These are phyloP conservation scores for Hydrocynus forskahlii DNA, from an alignment of 2,797 vertebrate species.

Conservation along the genomic window DNA sequence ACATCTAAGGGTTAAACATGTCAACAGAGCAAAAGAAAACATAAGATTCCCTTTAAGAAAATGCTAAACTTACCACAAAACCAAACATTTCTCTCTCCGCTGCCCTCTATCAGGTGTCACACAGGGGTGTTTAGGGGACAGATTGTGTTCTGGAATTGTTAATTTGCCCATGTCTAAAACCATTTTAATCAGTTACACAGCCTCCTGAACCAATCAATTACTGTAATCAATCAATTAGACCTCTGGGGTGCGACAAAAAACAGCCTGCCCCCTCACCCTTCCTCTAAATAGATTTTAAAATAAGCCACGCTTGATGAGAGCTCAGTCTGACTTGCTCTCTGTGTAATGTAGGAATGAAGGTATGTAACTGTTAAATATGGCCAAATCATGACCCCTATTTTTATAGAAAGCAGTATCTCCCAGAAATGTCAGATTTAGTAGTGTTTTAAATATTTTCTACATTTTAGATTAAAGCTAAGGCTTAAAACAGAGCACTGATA, in stretches of 20 bases:
- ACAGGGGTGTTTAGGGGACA: slow-evolving; percentile 36
- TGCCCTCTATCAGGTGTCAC: slow-evolving; percentile 38
- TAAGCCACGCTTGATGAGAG: slow-evolving; percentile 68
- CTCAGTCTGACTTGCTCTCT: slow-evolving; percentile 47
- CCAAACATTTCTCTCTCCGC: slow-evolving; percentile 1
- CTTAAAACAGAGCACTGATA: background rate
- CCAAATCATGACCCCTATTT: no score
- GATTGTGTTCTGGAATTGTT: slow-evolving; percentile 49
- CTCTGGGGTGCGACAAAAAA: slow-evolving; percentile 41
- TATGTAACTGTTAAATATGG: background rate
- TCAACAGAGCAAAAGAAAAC: background rate
- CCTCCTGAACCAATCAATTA: slow-evolving; percentile 56
- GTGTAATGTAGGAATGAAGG: slow-evolving; percentile 3
- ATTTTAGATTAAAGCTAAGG: background rate
- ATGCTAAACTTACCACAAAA: slow-evolving; percentile 27
- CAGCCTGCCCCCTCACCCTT: slow-evolving; percentile 7
- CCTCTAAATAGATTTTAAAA: slow-evolving; percentile 20
- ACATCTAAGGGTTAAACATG: background rate
- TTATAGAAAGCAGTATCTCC: no score
- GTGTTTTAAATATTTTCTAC: background rate
- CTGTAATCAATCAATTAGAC: slow-evolving; percentile 60
- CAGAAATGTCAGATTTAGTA: no score
- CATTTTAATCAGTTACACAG: slow-evolving; percentile 57
- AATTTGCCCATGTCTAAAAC: slow-evolving; percentile 55
- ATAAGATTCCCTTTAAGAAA: slow-evolving; percentile 15